Evolutionary conservation across 1,140 invertebrate genomes (phyloP), one percentile per base, ranked within the genome.

Genomic region (Lordiphosa stackelbergi): DNA sequence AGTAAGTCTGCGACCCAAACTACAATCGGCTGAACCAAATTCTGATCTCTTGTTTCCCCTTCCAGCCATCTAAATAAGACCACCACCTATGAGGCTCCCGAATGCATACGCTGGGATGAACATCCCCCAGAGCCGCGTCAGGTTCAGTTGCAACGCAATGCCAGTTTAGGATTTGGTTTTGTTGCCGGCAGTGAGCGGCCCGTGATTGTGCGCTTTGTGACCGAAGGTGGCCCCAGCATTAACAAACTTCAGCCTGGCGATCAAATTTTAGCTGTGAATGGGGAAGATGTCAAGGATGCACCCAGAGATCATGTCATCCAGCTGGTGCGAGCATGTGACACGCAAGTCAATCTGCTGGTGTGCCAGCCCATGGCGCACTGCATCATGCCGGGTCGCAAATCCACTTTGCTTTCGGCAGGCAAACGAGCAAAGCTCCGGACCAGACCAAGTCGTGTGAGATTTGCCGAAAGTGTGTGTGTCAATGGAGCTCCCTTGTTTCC

Each of bases 121-220:
- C 89, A 91, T 64, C 91, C 92, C 0, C 95, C 95, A 0, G 91
- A 94, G 58, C 95, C 95, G 0, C 87, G 95, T 3, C 90, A 92
- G 10, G 93, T 97, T 5, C 90, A 91, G 45, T 89, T 97, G 28
- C 89, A 91, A 47, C 88, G 95, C 42, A 93, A 92, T 73, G 89
- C 92, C 0, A 92, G 94, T 35, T 90, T 96, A 36, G 96, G 96
- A 0, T 98, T 97, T 86, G 96, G 96, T 1, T 98, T 98, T 87
- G 96, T 98, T 1, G 96, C 96, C 2, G 96, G 96, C 1, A 96
- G 94, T 35, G 95, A 97, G 86, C 92, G 93, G 63, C 96, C 96
- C 0, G 95, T 97, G 4, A 94, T 97, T 37, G 95, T 98, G 5
- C 91, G 96, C 54, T 95, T 94, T 71, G 93, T 95, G 5, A 95